A percentile compares a stretch with the other conserved stretches of the same genome.
phyloP scores from a whole-genome alignment of 37 sponge, comb jelly and placozoan genomes.

The Beroe ovata region DNA sequence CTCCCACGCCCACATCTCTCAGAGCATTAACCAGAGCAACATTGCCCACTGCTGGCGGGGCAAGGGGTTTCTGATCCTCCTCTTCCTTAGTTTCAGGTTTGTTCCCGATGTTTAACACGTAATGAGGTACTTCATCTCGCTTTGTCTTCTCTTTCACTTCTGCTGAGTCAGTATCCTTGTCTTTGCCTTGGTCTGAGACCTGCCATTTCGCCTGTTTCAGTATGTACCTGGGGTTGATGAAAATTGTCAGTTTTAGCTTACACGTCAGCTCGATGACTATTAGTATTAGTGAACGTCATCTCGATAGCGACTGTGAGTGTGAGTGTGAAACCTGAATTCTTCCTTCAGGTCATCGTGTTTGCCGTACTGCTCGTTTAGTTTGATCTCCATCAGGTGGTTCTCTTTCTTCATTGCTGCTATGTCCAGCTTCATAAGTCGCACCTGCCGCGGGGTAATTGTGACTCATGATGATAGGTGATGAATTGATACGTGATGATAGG shows the following conservation, averaged over 20 bases:
- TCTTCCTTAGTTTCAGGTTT: not conserved
- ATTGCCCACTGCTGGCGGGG: not conserved
- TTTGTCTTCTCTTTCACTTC: not conserved
- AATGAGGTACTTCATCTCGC: not conserved
- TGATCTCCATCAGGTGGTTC: conserved; percentile 63
- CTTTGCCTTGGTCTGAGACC: not conserved
- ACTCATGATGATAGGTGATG: too few species aligned
- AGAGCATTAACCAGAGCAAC: not conserved
- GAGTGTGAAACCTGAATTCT: conserved; percentile 31
- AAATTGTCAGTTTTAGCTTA: not conserved
- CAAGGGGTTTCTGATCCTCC: too few species aligned
- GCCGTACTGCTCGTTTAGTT: conserved; percentile 51
- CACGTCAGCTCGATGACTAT: not conserved
- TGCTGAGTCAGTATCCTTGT: not conserved
- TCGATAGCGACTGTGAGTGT: too few species aligned
- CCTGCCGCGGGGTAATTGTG: too few species aligned
- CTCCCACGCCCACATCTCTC: not conserved
- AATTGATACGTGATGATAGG: too few species aligned
- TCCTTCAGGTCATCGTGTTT: conserved; percentile 59
- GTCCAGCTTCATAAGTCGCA: conserved; percentile 55
- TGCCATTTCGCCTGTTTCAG: conserved; percentile 41
- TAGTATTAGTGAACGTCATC: not conserved
- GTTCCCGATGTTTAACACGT: not conserved
- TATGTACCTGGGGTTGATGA: not conserved
- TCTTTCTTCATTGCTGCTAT: conserved; percentile 61